Percentiles rank a stretch among this genome's conserved stretches.
Evolutionary conservation across 2,797 vertebrate species (phyloP).

Genomic region (Macropodus opercularis): DNA sequence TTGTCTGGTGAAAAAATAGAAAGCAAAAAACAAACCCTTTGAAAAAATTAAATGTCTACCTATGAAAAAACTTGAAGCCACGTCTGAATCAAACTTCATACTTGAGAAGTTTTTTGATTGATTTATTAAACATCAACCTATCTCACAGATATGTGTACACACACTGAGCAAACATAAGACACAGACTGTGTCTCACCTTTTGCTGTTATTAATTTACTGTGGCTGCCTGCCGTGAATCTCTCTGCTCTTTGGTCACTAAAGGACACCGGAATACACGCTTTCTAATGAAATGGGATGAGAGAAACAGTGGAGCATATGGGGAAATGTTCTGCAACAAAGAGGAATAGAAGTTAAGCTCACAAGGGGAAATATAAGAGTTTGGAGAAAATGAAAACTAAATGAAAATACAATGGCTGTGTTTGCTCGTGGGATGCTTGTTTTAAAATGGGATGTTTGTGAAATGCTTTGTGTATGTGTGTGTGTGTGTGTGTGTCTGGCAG

Average conservation of each 20-base stretch:
- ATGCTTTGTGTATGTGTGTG: constrained; percentile 44
- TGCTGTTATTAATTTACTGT: neutral
- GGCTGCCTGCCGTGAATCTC: constrained; percentile 12
- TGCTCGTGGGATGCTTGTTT: constrained; percentile 63
- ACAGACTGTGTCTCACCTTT: neutral
- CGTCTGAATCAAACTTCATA: constrained; percentile 31
- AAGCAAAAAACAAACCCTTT: neutral
- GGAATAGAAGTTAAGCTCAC: constrained; percentile 61
- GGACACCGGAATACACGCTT: constrained; percentile 12
- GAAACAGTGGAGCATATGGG: constrained; percentile 60
- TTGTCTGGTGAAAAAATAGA: neutral
- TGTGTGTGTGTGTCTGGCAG: constrained; percentile 36
- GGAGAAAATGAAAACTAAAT: constrained; percentile 76
- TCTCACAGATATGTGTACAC: too few relatives aligned
- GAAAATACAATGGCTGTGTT: constrained; percentile 72
- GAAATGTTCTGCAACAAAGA: constrained; percentile 49
- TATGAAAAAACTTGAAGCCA: neutral
- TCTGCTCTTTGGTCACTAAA: constrained; percentile 30
- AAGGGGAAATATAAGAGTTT: constrained; percentile 66
- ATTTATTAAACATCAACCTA: too few relatives aligned
- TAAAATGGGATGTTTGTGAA: constrained; percentile 74
- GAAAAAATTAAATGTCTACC: too few relatives aligned
- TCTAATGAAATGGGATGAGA: constrained; percentile 59
- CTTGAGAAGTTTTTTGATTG: too few relatives aligned
- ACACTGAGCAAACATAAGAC: neutral